Evolutionary conservation across 2,888 invertebrate species (phyloP).

Genomic region (Drosophila emarginata): DNA sequence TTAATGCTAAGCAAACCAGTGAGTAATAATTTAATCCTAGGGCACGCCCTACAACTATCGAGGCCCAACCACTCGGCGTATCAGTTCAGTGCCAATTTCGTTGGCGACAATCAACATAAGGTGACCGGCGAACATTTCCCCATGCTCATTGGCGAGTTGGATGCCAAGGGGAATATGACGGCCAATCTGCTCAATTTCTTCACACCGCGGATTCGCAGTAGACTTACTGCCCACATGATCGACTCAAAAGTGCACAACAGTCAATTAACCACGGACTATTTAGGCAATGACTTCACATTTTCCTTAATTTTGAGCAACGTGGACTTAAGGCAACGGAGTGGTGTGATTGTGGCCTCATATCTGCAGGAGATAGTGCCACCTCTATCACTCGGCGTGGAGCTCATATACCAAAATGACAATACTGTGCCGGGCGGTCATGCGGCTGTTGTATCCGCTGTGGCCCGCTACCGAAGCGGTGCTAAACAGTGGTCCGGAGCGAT

Average conservation of each 20-base stretch:
- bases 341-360: conserved; percentile 38
- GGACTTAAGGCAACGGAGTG: conserved; percentile 15
- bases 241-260: conserved; percentile 13
- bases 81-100: conserved; percentile 34
- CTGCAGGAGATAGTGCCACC: conserved; percentile 33
- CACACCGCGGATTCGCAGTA: conserved; percentile 22
- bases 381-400: conserved; percentile 39
- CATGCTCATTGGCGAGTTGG: conserved; percentile 26
- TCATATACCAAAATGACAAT: conserved; percentile 37
- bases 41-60: conserved; percentile 29
- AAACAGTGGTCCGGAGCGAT: conserved; percentile 37
- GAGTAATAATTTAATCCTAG: conserved; percentile 11
- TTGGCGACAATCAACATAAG: conserved; percentile 5
- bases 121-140: conserved; percentile 28
- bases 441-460: conserved; percentile 35
- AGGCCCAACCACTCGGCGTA: not conserved
- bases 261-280: conserved; percentile 35
- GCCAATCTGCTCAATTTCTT: conserved; percentile 30
- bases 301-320: conserved; percentile 36
- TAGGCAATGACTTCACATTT: conserved; percentile 34
- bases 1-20: conserved; percentile 14
- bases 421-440: conserved; percentile 37
- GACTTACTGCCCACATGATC: conserved; percentile 1
- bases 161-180: conserved; percentile 32
- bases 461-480: conserved; percentile 30